phyloP scores from a whole-genome alignment of 2,113 vertebrate species.

The Hippocampus zosterae region DNA sequence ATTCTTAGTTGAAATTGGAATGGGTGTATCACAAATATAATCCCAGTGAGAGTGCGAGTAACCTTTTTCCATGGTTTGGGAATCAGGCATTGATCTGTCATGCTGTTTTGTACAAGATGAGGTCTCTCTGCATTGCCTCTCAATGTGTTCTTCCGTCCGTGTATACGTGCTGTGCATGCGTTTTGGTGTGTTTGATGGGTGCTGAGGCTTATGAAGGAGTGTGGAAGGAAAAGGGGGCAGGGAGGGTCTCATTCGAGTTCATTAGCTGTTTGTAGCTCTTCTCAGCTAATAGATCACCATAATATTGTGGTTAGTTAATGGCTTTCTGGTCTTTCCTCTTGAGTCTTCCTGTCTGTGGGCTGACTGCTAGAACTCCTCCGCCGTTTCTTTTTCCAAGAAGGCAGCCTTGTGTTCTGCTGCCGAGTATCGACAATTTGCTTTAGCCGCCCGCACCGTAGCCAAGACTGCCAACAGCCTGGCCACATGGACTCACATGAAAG shows the following conservation, averaged over 20 bases:
- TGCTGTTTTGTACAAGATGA: constrained; percentile 87
- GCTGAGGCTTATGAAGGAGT: constrained; percentile 4
- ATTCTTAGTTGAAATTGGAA: constrained; percentile 73
- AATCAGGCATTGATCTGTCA: constrained; percentile 93
- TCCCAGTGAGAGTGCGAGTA: constrained; percentile 85
- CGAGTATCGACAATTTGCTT: constrained; percentile 67
- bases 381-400: constrained; percentile 53
- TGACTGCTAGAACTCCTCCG: constrained; percentile 79
- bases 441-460: constrained; percentile 41
- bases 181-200: constrained; percentile 19
- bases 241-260: constrained; percentile 83
- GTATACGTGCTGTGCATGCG: constrained; percentile 8
- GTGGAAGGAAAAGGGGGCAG: neutral
- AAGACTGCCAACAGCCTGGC: constrained; percentile 56
- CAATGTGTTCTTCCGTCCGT: constrained; percentile 68
- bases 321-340: constrained; percentile 96
- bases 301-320: constrained; percentile 99
- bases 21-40: constrained; percentile 69
- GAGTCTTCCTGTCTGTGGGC: constrained; percentile 90
- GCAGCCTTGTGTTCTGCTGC: constrained; percentile 77
- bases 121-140: constrained; percentile 85
- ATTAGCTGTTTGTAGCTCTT: constrained; percentile 89
- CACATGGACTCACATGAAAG: constrained; percentile 54
- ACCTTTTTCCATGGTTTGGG: constrained; percentile 94
- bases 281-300: constrained; percentile 93